Conservation (phyloP, 23 tunicate species). For the Diplosoma virens region DNA sequence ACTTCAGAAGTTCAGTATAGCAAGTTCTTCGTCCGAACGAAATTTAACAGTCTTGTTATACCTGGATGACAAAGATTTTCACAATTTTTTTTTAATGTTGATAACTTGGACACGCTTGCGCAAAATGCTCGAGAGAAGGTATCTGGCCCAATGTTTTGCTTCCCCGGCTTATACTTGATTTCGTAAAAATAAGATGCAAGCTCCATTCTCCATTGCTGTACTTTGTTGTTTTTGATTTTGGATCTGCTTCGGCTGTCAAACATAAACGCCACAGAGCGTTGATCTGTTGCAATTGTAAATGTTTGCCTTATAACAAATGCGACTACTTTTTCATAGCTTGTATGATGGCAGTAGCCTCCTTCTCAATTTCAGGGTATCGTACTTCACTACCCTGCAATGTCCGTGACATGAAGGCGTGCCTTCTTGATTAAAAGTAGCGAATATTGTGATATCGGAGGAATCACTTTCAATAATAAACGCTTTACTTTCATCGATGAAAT, state of each 20-base stretch:
- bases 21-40: conserved; percentile 8
- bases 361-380: not conserved
- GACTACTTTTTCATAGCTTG: conserved; percentile 16
- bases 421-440: not conserved
- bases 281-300: conserved; percentile 23
- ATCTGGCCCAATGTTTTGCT: conserved; percentile 9
- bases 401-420: conserved; percentile 11
- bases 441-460: conserved; percentile 18
- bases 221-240: conserved; percentile 39
- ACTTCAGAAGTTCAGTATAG: conserved; percentile 14
- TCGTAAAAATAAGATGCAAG: not conserved
- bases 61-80: conserved; percentile 7
- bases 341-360: conserved; percentile 25
- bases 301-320: not conserved
- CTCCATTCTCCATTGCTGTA: conserved; percentile 24
- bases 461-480: conserved; percentile 21
- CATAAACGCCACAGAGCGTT: conserved; percentile 14
- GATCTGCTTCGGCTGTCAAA: not conserved
- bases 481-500: too few species aligned
- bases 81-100: not conserved
- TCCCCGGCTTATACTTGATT: not conserved
- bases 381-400: not conserved
- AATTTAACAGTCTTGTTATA: not conserved
- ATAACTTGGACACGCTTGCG: not conserved
- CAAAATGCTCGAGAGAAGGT: not conserved